phyloP scores from a whole-genome alignment of 2,888 invertebrate species.

The Lasioglossum pauxillum region DNA sequence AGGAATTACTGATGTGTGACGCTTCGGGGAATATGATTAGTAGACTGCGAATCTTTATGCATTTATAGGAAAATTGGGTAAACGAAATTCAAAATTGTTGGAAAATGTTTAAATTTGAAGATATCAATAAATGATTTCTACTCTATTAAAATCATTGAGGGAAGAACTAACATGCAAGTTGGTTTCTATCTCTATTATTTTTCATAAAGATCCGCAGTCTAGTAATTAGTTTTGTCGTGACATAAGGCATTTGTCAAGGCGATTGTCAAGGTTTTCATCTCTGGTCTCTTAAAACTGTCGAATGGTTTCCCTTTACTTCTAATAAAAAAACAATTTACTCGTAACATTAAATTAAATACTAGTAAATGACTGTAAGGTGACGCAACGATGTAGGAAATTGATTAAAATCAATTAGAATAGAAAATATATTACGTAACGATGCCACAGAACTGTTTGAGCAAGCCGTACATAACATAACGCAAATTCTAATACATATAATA shows the following conservation, averaged over 20 bases:
- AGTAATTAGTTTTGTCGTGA: neutral
- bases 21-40: neutral
- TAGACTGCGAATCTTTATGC: neutral
- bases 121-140: no score
- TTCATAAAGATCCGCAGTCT: no score
- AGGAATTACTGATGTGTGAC: neutral
- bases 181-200: no score
- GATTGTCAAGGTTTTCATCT: neutral
- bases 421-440: constrained; percentile 9
- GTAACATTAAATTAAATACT: constrained; percentile 38
- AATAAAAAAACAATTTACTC: constrained; percentile 4
- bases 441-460: neutral
- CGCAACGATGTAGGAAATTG: constrained; percentile 13
- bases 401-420: constrained; percentile 20
- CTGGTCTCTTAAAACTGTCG: neutral
- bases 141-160: no score
- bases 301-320: neutral
- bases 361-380: constrained; percentile 13
- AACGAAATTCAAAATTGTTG: no score
- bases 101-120: no score
- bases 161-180: no score
- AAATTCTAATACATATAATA: neutral
- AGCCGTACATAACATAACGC: neutral
- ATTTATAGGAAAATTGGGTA: no score
- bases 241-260: neutral